phyloP scores from a whole-genome alignment of 2,888 invertebrate genomes.

The Margaritifera margaritifera region DNA sequence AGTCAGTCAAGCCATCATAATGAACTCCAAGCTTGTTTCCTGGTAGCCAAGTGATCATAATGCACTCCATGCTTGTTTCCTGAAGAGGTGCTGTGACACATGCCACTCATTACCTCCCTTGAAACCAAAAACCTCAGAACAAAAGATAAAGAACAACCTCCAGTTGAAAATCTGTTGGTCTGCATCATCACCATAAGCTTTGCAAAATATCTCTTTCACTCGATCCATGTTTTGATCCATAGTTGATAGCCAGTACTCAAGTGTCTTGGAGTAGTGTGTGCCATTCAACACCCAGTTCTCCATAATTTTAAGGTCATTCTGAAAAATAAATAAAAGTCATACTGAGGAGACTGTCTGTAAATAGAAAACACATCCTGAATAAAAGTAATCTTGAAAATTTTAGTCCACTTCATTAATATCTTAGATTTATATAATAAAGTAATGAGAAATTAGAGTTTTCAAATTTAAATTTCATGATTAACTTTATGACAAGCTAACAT shows the following conservation, averaged over 20 bases:
- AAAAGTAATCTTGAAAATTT: too few relatives aligned
- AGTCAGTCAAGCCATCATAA: too few relatives aligned
- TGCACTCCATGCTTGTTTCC: constrained; percentile 46
- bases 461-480: too few relatives aligned
- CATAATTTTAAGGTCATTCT: constrained; percentile 56
- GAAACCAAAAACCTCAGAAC: constrained; percentile 64
- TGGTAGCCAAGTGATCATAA: constrained; percentile 16
- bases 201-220: constrained; percentile 46
- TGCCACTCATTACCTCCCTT: constrained; percentile 66
- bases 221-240: constrained; percentile 53
- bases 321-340: constrained; percentile 18
- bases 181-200: constrained; percentile 53
- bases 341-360: too few relatives aligned
- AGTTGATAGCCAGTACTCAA: constrained; percentile 59
- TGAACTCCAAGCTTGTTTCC: too few relatives aligned
- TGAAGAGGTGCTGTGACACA: constrained; percentile 59
- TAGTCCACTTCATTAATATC: too few relatives aligned
- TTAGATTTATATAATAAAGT: too few relatives aligned
- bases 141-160: constrained; percentile 65
- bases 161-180: constrained; percentile 63
- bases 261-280: constrained; percentile 54
- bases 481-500: too few relatives aligned
- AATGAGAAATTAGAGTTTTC: too few relatives aligned
- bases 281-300: constrained; percentile 64
- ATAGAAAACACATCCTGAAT: too few relatives aligned